Evolutionary conservation across 2,888 invertebrate genomes (phyloP).

Genomic region (Ryuthela nishihirai): DNA sequence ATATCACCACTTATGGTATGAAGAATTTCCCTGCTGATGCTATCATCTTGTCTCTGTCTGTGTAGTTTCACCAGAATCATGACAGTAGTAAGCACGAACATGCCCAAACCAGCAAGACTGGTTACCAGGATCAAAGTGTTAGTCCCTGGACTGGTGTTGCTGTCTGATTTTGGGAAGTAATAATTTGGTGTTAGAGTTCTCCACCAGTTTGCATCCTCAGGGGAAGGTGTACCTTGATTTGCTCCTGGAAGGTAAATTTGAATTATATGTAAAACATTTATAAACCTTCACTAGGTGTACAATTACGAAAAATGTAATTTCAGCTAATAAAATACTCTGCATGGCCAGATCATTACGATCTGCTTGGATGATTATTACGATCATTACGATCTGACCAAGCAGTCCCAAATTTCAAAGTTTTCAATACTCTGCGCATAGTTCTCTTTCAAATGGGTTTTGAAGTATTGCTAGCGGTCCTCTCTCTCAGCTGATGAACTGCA

Average conservation of each 20-base stretch:
- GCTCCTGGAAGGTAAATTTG: conserved; percentile 1
- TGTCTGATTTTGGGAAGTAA: conserved; percentile 61
- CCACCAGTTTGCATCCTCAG: conserved; percentile 53
- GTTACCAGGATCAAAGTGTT: conserved; percentile 41
- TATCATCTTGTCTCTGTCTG: conserved; percentile 28
- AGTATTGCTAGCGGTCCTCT: too few species aligned
- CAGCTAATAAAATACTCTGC: too few species aligned
- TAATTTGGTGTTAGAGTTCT: conserved; percentile 67
- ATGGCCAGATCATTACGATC: too few species aligned
- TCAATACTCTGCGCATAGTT: too few species aligned
- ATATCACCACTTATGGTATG: conserved; percentile 66
- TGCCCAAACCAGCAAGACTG: conserved; percentile 57
- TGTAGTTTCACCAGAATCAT: conserved; percentile 38
- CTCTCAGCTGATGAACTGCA: too few species aligned
- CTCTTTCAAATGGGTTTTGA: too few species aligned
- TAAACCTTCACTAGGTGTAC: not conserved
- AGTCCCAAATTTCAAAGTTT: too few species aligned
- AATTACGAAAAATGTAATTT: too few species aligned
- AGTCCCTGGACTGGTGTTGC: conserved; percentile 31
- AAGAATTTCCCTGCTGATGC: conserved; percentile 46
- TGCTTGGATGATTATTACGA: too few species aligned
- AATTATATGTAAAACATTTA: not conserved
- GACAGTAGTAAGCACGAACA: conserved; percentile 37
- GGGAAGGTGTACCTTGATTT: conserved; percentile 23
- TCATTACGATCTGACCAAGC: too few species aligned